Evolutionary conservation across 2,797 vertebrate species (phyloP).

Genomic region (Salmo trutta): DNA sequence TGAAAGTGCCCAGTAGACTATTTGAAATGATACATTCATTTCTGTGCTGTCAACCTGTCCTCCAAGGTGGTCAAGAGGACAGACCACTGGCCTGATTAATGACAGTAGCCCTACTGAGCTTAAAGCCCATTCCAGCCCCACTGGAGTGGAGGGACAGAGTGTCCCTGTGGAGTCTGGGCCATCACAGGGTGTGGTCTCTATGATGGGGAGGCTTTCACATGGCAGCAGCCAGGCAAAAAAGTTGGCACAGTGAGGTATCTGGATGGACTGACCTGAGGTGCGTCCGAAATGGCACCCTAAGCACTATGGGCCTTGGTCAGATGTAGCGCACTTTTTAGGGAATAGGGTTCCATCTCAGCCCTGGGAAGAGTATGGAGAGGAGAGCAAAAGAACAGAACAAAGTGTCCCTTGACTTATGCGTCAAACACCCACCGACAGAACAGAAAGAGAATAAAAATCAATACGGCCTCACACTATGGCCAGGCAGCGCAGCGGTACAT

Average conservation of each 20-base stretch:
- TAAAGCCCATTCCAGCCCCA: background rate
- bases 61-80: background rate
- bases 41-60: background rate
- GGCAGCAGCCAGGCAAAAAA: background rate
- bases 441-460: slow-evolving; percentile 60
- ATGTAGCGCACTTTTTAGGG: too few species aligned
- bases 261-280: background rate
- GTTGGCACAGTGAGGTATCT: background rate
- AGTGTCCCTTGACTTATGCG: slow-evolving; percentile 52
- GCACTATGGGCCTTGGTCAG: background rate
- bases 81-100: background rate
- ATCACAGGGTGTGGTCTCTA: background rate
- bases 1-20: background rate
- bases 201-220: background rate
- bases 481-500: slow-evolving; percentile 52
- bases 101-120: background rate
- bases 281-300: background rate
- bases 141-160: background rate
- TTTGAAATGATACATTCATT: background rate
- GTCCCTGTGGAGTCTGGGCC: background rate
- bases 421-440: slow-evolving; percentile 58
- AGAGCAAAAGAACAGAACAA: slow-evolving; percentile 57
- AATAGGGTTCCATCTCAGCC: slow-evolving; percentile 23
- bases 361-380: slow-evolving; percentile 24
- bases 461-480: slow-evolving; percentile 59